A percentile compares a stretch with the other conserved stretches of the same genome.
These are phyloP conservation scores for Melanotaenia parkinsoni DNA, from an alignment of 2,797 vertebrate genomes.

Conservation along the genomic window DNA sequence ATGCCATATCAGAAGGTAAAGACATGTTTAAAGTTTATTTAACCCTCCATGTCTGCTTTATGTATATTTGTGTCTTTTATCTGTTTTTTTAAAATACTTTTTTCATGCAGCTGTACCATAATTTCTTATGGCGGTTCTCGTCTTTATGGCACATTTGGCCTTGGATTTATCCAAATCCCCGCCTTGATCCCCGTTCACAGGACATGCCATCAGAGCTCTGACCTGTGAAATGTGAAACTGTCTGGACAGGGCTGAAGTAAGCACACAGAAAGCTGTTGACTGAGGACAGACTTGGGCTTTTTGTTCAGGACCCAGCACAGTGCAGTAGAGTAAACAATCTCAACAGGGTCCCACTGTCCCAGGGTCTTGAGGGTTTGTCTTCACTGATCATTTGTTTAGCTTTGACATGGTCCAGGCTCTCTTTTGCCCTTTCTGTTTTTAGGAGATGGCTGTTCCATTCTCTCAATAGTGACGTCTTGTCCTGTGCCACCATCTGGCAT, in stretches of 20 bases:
- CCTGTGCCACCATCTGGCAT: background rate
- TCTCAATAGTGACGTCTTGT: background rate
- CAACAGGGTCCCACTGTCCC: background rate
- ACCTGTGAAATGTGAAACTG: constrained; percentile 83
- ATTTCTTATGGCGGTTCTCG: constrained; percentile 25
- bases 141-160: constrained; percentile 56
- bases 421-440: background rate
- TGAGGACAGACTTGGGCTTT: constrained; percentile 23
- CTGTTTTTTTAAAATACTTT: no score
- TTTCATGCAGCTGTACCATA: background rate
- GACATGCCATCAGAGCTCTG: constrained; percentile 77
- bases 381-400: constrained; percentile 3
- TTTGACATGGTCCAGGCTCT: constrained; percentile 18
- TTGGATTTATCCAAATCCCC: constrained; percentile 80
- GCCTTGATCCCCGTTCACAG: constrained; percentile 75
- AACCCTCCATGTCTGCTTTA: background rate
- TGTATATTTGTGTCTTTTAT: no score
- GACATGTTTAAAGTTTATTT: background rate
- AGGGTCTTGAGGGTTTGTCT: constrained; percentile 4
- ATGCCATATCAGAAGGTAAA: constrained; percentile 92
- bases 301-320: constrained; percentile 18
- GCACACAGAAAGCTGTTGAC: constrained; percentile 58
- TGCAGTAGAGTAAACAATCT: constrained; percentile 10
- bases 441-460: background rate
- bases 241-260: constrained; percentile 67